These are phyloP conservation scores for Tipula lateralis DNA, from an alignment of 2,888 invertebrate genomes.

Conservation along the genomic window DNA sequence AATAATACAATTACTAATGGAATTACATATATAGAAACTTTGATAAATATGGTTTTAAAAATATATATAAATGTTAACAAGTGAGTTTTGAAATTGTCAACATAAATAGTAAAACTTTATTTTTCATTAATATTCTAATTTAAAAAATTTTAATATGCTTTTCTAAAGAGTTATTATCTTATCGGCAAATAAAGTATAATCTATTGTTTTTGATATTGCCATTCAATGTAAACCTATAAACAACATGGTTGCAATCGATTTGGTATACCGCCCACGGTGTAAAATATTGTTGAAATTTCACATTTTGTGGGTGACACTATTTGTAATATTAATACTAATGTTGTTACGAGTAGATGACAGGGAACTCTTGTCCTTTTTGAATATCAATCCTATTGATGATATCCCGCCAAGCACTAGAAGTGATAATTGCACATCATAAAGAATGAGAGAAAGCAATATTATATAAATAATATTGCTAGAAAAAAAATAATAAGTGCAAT, in stretches of 20 bases:
- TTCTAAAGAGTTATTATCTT: background rate
- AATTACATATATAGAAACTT: too few species aligned
- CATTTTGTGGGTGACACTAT: background rate
- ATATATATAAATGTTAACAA: too few species aligned
- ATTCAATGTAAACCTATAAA: background rate
- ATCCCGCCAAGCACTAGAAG: background rate
- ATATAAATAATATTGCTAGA: too few species aligned
- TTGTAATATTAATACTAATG: background rate
- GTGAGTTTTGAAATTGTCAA: too few species aligned
- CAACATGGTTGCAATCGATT: background rate
- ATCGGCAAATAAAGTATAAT: background rate
- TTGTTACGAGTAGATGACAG: background rate
- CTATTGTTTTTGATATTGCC: background rate
- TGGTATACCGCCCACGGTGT: background rate
- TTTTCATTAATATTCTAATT: too few species aligned
- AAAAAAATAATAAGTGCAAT: background rate
- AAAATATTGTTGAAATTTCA: background rate
- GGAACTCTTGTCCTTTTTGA: background rate
- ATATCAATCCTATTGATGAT: background rate
- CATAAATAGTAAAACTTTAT: too few species aligned
- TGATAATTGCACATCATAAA: background rate
- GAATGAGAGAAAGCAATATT: background rate
- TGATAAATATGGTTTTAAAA: too few species aligned
- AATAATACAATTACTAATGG: too few species aligned
- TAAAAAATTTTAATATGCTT: background rate